Percentiles rank a stretch among this genome's conserved stretches.
phyloP scores from a whole-genome alignment of 1,140 invertebrate species.

The Andricus grossulariae region DNA sequence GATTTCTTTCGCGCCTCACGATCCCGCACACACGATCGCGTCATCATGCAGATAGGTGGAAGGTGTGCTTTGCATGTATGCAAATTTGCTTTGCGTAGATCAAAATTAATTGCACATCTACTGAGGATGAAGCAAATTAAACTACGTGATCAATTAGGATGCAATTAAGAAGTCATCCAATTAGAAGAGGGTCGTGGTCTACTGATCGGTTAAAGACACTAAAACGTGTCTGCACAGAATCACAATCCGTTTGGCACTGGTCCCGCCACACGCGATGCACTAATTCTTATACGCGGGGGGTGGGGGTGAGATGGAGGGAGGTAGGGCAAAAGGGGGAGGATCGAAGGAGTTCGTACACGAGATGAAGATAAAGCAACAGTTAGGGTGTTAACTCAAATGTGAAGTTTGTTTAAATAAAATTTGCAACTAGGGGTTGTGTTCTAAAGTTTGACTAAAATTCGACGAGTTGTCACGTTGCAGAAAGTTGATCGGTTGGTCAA shows the following conservation, averaged over 20 bases:
- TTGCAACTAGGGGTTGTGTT: not conserved
- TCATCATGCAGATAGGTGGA: slow-evolving; percentile 8
- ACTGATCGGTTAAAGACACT: not conserved
- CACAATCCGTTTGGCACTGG: slow-evolving; percentile 69
- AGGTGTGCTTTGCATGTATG: not conserved
- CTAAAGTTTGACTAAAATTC: not conserved
- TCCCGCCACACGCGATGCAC: slow-evolving; percentile 65
- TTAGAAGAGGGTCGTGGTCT: not conserved
- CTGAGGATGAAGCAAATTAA: not conserved
- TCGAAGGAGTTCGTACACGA: slow-evolving; percentile 15
- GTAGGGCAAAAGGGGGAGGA: not conserved
- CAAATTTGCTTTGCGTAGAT: not conserved
- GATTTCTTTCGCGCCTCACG: slow-evolving; percentile 23
- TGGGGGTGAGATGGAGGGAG: slow-evolving; percentile 33
- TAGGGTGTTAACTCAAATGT: not conserved
- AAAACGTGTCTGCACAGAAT: slow-evolving; percentile 45
- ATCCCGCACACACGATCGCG: slow-evolving; percentile 48
- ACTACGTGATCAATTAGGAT: not conserved
- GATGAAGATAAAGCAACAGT: not conserved
- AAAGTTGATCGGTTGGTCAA: no score
- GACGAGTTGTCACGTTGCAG: no score
- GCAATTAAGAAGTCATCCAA: no score
- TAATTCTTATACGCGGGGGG: slow-evolving; percentile 69
- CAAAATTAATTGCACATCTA: not conserved
- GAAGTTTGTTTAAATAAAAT: no score